Base-by-base conservation (phyloP, 2,797 vertebrate genomes). In the Vireo griseus region DNA sequence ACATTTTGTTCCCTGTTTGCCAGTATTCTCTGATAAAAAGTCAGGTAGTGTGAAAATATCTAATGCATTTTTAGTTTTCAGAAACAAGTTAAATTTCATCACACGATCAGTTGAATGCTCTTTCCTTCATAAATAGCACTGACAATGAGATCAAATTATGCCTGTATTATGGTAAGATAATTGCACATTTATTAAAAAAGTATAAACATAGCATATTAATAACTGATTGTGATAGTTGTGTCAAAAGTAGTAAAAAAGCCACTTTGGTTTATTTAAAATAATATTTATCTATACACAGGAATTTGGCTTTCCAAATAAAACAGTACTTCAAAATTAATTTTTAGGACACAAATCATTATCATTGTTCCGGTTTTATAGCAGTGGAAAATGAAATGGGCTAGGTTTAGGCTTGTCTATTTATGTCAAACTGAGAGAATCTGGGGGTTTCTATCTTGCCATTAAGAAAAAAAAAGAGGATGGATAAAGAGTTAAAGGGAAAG, bases 381-480 rank as follows among this genome's bases (percentile, higher is more conserved):
- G 10, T 11, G 18, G 24, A 80, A 90, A 83, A 86, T 35, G 5
- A 55, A 63, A 66, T 13, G 6, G 33, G 6, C 12, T 81, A 54
- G 3, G 26, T 84, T 88, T 71, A 26, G 33, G 10, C 11, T 62
- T 5, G 1, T 26, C 33, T 61, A 21, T 75, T 75, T 39, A 58
- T 62, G 21, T 61, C 40, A 67, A 16, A 86, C 16, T 37, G 28
- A 40, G 1, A 48, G 24, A 84, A 84, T 65, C 11, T 28, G 5
- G 16, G 31, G 80, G 31, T 63, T 83, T 54, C 45, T 78, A 9
- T 78, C 25, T 29, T n/a, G 9, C 16, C 7, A 21, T 21, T 37
- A 37, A 11, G 2, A 20, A 47, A 62, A 65, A 44, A 48, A 62
- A 13, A 7, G 10, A 0, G 0, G 0, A 4, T 5, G 4, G 20